phyloP scores from a whole-genome alignment of 35 echinoderm and acorn worm species.

The Heliocidaris tuberculata region DNA sequence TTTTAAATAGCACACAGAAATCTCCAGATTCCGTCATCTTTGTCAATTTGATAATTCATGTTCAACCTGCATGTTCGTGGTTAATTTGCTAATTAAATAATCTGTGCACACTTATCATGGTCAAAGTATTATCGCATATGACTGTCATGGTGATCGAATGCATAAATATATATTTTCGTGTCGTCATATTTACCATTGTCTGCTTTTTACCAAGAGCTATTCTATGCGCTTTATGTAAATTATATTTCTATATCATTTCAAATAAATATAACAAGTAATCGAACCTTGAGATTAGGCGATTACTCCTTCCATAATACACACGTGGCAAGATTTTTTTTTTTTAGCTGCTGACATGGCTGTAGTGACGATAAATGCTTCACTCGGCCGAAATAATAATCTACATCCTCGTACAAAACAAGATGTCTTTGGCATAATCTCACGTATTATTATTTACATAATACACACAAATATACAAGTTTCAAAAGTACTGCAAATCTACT shows the following conservation, averaged over 20 bases:
- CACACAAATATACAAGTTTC: background rate
- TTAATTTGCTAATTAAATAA: too few species aligned
- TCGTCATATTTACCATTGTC: too few species aligned
- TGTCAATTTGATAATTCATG: too few species aligned
- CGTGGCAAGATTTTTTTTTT: background rate
- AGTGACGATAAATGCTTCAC: background rate
- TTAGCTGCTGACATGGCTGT: background rate
- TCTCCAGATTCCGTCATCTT: too few species aligned
- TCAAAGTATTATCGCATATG: too few species aligned
- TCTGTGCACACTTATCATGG: too few species aligned
- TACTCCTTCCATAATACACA: background rate
- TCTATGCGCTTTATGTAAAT: background rate
- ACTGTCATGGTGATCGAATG: too few species aligned
- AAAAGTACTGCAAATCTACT: background rate
- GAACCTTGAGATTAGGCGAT: background rate
- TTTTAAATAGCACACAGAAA: too few species aligned
- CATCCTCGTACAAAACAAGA: background rate
- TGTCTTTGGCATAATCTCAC: background rate
- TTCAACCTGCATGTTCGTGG: too few species aligned
- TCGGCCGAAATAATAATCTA: background rate
- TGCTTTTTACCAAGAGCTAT: background rate
- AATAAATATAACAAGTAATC: background rate
- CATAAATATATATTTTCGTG: too few species aligned
- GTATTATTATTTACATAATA: constrained; percentile 4
- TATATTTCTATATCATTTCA: background rate